Base-by-base conservation (phyloP, 2,888 invertebrate genomes). In the Eilema griseolum region DNA sequence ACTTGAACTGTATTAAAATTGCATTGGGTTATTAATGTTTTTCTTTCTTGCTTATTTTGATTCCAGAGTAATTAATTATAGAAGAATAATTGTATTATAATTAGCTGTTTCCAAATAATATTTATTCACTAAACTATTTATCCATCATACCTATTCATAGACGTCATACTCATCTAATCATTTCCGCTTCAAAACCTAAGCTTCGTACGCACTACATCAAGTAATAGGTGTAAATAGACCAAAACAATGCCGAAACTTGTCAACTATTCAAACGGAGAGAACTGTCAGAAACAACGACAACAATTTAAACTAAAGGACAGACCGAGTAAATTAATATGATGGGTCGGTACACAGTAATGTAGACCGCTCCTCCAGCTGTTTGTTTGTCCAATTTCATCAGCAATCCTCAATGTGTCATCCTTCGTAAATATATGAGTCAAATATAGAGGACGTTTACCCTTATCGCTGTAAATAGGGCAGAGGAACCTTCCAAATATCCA, bases 311-410 rank as follows among this genome's bases (percentile, higher is more conserved):
- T 26, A 46, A 69, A 28, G 65, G 52, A 61, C 69, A 28, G 60
- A 31, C 31, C 64, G 63, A 31, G 28, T 69, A 52, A 65, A 69
- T 69, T 69, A 64, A 69, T 65, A 60, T 69, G 64, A 46, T 46
- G 46, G 46, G 37, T 12, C 20, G 24, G 56, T 16, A 65, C 46
- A 61, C 57, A 61, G n/a, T 52, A 59, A 65, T 70, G 61, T 46
- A 41, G 61, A 46, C 33, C 20, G 46, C 8, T 61, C 12, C 10
- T 59, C 61, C 41, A 46, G 20, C 37, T 24, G 41, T 41, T 59
- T 70, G 70, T 61, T 65, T 66, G 33, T 33, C 56, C 56, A 66
- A 69, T 60, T 69, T 52, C 59, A 52, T 56, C 33, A 65, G 61
- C 24, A 16, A 24, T 28, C 26, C 26, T 61, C 33, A 66, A 66